These are phyloP conservation scores for Drosophila nebulosa DNA, from an alignment of 1,140 invertebrate genomes.

Conservation along the genomic window DNA sequence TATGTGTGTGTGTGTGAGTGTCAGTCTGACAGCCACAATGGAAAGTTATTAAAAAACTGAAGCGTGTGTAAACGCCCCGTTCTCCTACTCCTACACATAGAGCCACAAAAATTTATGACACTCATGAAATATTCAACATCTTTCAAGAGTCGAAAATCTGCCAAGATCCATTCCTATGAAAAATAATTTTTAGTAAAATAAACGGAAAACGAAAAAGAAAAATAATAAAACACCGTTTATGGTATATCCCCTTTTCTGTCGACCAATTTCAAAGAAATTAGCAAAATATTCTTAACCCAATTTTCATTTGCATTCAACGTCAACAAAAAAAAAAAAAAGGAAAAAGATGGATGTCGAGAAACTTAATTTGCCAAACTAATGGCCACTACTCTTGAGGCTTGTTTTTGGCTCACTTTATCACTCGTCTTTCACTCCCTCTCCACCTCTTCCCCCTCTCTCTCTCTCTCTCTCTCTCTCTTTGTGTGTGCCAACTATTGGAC, in stretches of 20 bases:
- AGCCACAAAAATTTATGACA: slow-evolving; percentile 47
- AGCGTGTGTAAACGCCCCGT: slow-evolving; percentile 35
- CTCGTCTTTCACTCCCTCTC: not conserved
- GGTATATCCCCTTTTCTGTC: not conserved
- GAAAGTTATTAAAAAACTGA: slow-evolving; percentile 73
- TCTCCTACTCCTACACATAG: slow-evolving; percentile 16
- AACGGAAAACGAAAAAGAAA: slow-evolving; percentile 5
- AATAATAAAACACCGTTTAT: slow-evolving; percentile 9
- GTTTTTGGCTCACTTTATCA: not conserved
- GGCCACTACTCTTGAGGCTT: not conserved
- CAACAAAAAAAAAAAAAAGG: not conserved
- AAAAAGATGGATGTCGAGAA: not conserved
- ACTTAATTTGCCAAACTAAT: not conserved
- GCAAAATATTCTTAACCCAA: not conserved
- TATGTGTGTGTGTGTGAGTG: slow-evolving; percentile 24
- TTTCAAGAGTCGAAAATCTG: slow-evolving; percentile 46
- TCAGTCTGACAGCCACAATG: slow-evolving; percentile 69
- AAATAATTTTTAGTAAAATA: slow-evolving; percentile 52
- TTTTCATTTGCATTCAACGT: not conserved
- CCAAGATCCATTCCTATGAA: slow-evolving; percentile 58
- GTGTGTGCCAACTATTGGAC: not conserved
- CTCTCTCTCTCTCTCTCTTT: not conserved
- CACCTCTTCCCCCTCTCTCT: not conserved
- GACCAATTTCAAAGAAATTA: slow-evolving; percentile 12
- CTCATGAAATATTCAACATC: slow-evolving; percentile 74